A percentile compares a stretch with the other conserved stretches of the same genome.
phyloP scores from a whole-genome alignment of 2,888 invertebrate species.

The Sepioteuthis lessoniana region DNA sequence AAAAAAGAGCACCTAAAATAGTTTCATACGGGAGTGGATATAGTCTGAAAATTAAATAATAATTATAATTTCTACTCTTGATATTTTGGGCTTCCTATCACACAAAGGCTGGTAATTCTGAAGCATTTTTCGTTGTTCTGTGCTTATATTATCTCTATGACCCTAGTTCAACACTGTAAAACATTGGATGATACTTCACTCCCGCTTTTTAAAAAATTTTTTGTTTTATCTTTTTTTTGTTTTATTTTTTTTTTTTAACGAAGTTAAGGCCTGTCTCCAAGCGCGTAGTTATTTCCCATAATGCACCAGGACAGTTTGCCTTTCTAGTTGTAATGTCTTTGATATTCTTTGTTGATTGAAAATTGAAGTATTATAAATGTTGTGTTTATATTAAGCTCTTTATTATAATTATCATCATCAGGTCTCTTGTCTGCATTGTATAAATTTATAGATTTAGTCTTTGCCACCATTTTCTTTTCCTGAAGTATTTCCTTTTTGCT shows the following conservation, averaged over 20 bases:
- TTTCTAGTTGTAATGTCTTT: background rate
- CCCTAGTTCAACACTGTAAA: background rate
- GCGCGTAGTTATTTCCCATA: background rate
- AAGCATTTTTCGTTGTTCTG: background rate
- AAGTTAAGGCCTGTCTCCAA: background rate
- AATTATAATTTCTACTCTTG: too few species aligned
- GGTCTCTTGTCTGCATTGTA: background rate
- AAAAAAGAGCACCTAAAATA: too few species aligned
- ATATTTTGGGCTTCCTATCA: background rate
- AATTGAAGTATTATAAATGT: background rate
- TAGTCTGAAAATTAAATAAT: too few species aligned
- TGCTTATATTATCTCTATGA: background rate
- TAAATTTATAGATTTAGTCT: background rate
- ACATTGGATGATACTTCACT: background rate
- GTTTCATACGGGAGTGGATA: too few species aligned
- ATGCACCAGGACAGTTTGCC: conserved; percentile 12
- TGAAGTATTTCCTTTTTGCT: background rate
- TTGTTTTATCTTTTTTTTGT: too few species aligned
- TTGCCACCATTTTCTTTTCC: background rate
- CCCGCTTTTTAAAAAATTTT: too few species aligned
- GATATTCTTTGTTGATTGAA: background rate
- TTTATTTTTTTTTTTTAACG: too few species aligned
- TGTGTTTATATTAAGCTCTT: background rate
- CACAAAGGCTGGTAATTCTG: background rate
- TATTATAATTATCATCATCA: background rate